Conservation (phyloP, 2,113 vertebrate genomes). For the Oryzias javanicus region DNA sequence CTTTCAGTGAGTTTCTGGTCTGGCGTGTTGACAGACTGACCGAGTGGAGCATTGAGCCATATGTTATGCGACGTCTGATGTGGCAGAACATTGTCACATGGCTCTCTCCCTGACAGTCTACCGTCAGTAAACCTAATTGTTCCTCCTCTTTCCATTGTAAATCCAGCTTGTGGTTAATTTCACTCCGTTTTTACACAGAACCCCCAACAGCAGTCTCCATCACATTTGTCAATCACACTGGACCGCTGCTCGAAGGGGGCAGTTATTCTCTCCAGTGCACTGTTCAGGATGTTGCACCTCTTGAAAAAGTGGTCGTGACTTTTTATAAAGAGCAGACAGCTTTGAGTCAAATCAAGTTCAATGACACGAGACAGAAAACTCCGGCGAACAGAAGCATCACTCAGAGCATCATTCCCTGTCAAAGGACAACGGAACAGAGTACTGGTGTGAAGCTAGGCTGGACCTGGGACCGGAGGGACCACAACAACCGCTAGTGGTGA, state of each 20-base stretch:
- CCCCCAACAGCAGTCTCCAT: slow-evolving; percentile 62
- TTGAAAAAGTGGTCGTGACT: slow-evolving; percentile 38
- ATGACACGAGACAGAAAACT: rapidly evolving
- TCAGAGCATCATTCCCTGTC: slow-evolving; percentile 23
- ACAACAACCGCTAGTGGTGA: slow-evolving; percentile 20
- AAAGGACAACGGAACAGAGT: slow-evolving; percentile 43
- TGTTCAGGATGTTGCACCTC: slow-evolving; percentile 53
- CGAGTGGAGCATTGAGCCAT: slow-evolving; percentile 29
- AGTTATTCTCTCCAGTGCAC: slow-evolving; percentile 64
- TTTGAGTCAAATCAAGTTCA: background rate
- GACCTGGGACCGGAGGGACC: slow-evolving; percentile 57
- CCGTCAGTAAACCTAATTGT: slow-evolving; percentile 41
- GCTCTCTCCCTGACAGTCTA: slow-evolving; percentile 44
- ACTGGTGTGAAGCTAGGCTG: slow-evolving; percentile 63
- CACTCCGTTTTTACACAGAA: slow-evolving; percentile 40
- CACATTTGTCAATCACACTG: slow-evolving; percentile 35
- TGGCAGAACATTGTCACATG: slow-evolving; percentile 6
- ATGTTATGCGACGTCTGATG: slow-evolving; percentile 27
- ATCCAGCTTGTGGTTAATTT: background rate
- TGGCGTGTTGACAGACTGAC: slow-evolving; percentile 52
- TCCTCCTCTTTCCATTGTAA: background rate
- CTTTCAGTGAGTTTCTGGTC: background rate
- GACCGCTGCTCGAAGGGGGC: slow-evolving; percentile 23
- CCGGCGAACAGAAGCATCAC: slow-evolving; percentile 54
- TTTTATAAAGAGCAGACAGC: slow-evolving; percentile 45